A percentile compares a stretch with the other conserved stretches of the same genome.
These are phyloP conservation scores for Maniola jurtina DNA, from an alignment of 1,140 invertebrate genomes.

Conservation along the genomic window DNA sequence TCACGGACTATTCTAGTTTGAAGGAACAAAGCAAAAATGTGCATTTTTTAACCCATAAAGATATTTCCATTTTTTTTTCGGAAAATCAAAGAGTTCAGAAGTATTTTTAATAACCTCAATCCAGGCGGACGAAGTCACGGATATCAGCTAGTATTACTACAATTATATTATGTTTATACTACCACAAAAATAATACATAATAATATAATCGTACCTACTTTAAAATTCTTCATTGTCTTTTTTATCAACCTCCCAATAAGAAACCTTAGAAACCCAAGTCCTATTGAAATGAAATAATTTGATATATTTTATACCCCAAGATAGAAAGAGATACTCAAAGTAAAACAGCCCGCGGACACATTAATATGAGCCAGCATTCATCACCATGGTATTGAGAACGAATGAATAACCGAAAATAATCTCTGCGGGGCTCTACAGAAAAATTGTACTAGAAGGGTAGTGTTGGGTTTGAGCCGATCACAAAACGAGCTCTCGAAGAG, in stretches of 20 bases:
- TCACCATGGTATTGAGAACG: conserved; percentile 62
- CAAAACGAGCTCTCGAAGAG: too few relatives aligned
- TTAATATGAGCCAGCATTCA: conserved; percentile 66
- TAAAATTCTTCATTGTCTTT: background rate
- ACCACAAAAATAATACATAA: too few relatives aligned
- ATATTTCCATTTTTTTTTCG: too few relatives aligned
- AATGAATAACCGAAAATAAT: conserved; percentile 69
- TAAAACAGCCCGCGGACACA: conserved; percentile 50
- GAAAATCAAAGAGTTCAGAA: too few relatives aligned
- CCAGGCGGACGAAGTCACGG: too few relatives aligned
- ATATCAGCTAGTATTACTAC: too few relatives aligned
- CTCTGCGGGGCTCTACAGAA: conserved; percentile 50
- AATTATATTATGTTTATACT: too few relatives aligned
- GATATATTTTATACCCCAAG: background rate
- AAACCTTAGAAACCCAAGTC: background rate
- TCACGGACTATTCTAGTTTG: too few relatives aligned
- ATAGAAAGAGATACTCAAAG: background rate
- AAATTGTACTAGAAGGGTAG: conserved; percentile 34
- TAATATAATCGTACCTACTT: too few relatives aligned
- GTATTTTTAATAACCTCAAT: too few relatives aligned
- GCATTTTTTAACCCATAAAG: too few relatives aligned
- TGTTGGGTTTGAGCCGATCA: background rate
- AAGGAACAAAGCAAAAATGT: too few relatives aligned
- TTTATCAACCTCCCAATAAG: background rate
- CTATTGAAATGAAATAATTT: background rate